Evolutionary conservation across 2,888 invertebrate genomes (phyloP).

Genomic region (Monoplex corrugatus): DNA sequence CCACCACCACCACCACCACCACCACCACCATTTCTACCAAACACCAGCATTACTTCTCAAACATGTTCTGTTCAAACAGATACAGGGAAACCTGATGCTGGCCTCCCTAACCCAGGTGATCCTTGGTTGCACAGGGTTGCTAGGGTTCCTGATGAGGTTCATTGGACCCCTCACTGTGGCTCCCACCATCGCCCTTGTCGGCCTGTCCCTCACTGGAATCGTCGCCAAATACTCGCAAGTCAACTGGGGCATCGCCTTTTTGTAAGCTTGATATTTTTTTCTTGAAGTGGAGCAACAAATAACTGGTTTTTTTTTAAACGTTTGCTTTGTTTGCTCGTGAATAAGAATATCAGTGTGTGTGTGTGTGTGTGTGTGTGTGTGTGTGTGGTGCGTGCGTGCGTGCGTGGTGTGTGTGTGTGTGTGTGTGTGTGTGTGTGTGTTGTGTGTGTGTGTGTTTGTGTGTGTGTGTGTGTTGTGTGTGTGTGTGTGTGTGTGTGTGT

Average conservation of each 20-base stretch:
- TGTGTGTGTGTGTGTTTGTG: too few relatives aligned
- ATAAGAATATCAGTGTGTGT: too few relatives aligned
- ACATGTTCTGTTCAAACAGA: conserved; percentile 60
- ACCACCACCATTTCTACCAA: not conserved
- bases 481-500: too few relatives aligned
- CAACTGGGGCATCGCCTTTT: not conserved
- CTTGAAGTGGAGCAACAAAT: too few relatives aligned
- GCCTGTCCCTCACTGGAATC: conserved; percentile 84
- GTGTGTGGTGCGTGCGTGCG: too few relatives aligned
- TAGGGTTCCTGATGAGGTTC: conserved; percentile 75
- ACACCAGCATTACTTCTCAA: too few relatives aligned
- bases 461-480: too few relatives aligned
- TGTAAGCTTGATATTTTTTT: not conserved
- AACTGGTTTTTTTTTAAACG: too few relatives aligned
- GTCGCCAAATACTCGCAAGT: not conserved
- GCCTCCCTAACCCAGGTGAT: conserved; percentile 69
- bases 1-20: not conserved
- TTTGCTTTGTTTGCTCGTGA: too few relatives aligned
- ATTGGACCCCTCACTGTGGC: conserved; percentile 93
- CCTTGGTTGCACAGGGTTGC: conserved; percentile 68
- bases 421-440: too few relatives aligned
- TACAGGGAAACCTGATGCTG: conserved; percentile 70
- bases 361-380: too few relatives aligned
- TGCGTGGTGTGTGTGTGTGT: too few relatives aligned
- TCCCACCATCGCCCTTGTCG: conserved; percentile 91